A percentile compares a stretch with the other conserved stretches of the same genome.
phyloP scores from a whole-genome alignment of 2,797 vertebrate genomes.

The Remorina albescens region DNA sequence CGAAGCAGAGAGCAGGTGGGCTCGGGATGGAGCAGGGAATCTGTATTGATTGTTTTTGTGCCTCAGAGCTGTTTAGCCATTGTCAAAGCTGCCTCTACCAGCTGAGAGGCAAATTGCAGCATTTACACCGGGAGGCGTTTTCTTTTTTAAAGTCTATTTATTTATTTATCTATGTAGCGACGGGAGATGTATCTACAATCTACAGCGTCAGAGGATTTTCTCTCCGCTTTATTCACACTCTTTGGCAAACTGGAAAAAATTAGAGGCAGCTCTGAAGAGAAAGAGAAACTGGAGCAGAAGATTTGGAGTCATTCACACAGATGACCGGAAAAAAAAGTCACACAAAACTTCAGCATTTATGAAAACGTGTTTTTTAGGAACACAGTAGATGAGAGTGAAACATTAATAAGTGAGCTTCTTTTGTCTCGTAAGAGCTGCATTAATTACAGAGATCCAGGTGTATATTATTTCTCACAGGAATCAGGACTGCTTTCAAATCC shows the following conservation, averaged over 20 bases:
- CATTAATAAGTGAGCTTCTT: background rate
- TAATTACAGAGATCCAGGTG: rapidly evolving
- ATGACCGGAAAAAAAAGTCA: background rate
- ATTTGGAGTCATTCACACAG: background rate
- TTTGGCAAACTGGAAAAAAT: constrained; percentile 28
- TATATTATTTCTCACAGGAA: background rate
- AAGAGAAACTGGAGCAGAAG: constrained; percentile 21
- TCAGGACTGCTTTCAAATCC: background rate
- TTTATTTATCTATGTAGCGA: constrained; percentile 71
- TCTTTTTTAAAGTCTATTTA: constrained; percentile 69
- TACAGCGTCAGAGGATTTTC: constrained; percentile 82
- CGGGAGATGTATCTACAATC: constrained; percentile 63
- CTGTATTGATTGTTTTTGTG: constrained; percentile 95
- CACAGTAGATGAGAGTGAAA: too few species aligned
- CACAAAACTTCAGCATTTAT: constrained; percentile 4
- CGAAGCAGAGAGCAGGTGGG: constrained; percentile 91
- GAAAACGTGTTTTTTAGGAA: background rate
- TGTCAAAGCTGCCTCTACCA: constrained; percentile 98
- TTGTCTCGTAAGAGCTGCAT: background rate
- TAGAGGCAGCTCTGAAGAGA: constrained; percentile 2
- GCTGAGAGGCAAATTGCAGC: constrained; percentile 99
- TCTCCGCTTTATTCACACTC: constrained; percentile 86
- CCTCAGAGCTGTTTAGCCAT: constrained; percentile 95
- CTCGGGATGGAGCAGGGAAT: constrained; percentile 92
- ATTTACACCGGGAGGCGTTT: constrained; percentile 95